phyloP scores from a whole-genome alignment of 2,888 invertebrate species.

The Clistopyga incitator region DNA sequence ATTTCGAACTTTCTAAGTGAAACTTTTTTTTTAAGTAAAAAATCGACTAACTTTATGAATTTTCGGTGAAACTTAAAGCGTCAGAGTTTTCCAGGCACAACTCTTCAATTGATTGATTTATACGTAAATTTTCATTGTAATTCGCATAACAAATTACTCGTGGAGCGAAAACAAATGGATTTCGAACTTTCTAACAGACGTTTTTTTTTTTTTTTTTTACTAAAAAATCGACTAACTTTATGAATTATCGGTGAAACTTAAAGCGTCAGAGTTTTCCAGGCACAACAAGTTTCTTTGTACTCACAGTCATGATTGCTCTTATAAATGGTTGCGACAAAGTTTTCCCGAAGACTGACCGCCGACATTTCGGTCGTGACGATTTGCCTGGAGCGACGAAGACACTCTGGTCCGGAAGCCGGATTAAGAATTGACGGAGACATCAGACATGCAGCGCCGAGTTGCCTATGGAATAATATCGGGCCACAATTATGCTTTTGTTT shows the following conservation, averaged over 20 bases:
- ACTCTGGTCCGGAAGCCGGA: neutral
- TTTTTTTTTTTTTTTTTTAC: neutral
- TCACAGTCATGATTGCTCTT: constrained; percentile 2
- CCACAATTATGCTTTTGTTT: neutral
- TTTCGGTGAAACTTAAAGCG: neutral
- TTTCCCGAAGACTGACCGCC: constrained; percentile 18
- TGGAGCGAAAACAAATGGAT: too few species aligned
- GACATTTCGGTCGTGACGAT: constrained; percentile 12
- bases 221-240: neutral
- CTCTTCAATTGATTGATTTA: too few species aligned
- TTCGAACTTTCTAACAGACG: too few species aligned
- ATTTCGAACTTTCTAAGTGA: too few species aligned
- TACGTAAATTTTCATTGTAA: too few species aligned
- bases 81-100: neutral
- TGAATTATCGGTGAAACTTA: neutral
- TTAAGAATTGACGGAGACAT: neutral
- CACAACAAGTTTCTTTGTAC: neutral
- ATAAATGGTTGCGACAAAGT: neutral
- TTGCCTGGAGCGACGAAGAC: neutral
- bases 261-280: neutral
- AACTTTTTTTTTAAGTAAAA: neutral
- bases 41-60: neutral
- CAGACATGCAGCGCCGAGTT: constrained; percentile 16
- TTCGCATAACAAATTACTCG: too few species aligned
- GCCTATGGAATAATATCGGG: neutral